Conservation (phyloP, 1,140 invertebrate species). For the Mesaphorura yosii region DNA sequence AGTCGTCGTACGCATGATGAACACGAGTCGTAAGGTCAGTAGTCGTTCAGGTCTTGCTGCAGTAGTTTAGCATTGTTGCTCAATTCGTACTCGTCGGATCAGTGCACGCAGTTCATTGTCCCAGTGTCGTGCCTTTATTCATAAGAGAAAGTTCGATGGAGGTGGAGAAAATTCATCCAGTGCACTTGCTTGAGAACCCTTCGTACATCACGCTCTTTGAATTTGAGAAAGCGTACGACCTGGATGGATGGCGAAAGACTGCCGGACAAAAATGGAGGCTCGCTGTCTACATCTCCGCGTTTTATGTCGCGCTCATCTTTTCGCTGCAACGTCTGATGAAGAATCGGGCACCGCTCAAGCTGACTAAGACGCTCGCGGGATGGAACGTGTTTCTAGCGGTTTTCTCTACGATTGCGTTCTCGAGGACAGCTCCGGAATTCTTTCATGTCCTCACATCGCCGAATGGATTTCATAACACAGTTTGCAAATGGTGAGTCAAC, state of each 20-base stretch:
- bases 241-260: conserved; percentile 18
- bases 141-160: too few relatives aligned
- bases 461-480: conserved; percentile 24
- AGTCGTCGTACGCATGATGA: too few relatives aligned
- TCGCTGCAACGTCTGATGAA: conserved; percentile 16
- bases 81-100: too few relatives aligned
- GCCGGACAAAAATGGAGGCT: conserved; percentile 16
- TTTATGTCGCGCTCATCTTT: conserved; percentile 26
- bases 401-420: conserved; percentile 23
- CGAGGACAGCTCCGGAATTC: conserved; percentile 19
- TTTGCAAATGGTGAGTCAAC: conserved; percentile 23
- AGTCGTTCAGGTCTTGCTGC: too few relatives aligned
- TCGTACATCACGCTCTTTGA: conserved; percentile 16
- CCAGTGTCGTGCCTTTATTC: too few relatives aligned
- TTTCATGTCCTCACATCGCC: conserved; percentile 12
- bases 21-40: too few relatives aligned
- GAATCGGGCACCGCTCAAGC: conserved; percentile 11
- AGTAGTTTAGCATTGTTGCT: too few relatives aligned
- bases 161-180: too few relatives aligned
- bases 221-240: conserved; percentile 17
- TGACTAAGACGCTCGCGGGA: conserved; percentile 14
- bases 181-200: too few relatives aligned
- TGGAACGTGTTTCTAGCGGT: conserved; percentile 21
- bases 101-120: too few relatives aligned
- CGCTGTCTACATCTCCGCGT: conserved; percentile 9